phyloP scores from a whole-genome alignment of 2,888 invertebrate species.

The Pristionchus entomophagus region DNA sequence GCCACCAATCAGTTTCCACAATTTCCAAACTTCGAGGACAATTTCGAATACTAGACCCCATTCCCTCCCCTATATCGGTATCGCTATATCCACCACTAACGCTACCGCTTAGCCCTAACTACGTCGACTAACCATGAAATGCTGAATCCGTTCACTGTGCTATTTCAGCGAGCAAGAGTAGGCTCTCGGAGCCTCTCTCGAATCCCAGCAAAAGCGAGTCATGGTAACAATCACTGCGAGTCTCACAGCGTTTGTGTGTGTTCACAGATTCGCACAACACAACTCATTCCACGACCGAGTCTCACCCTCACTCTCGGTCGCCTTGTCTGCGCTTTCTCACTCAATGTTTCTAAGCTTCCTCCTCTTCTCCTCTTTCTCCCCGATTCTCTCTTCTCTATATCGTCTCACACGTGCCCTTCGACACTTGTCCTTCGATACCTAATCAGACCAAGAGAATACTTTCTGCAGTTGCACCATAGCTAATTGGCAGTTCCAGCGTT shows the following conservation, averaged over 20 bases:
- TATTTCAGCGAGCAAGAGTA: constrained; percentile 11
- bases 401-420: neutral
- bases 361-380: neutral
- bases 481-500: neutral
- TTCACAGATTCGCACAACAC: constrained; percentile 9
- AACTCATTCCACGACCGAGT: neutral
- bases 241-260: constrained; percentile 21
- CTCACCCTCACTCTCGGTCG: neutral
- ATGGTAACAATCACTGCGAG: constrained; percentile 32
- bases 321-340: constrained; percentile 23
- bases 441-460: neutral
- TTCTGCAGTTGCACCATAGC: constrained; percentile 5
- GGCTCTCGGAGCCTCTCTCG: neutral
- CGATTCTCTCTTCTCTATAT: constrained; percentile 12
- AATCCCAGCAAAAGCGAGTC: neutral
- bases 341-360: neutral
- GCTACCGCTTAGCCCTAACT: neutral
- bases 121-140: neutral
- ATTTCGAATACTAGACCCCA: neutral
- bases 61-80: neutral
- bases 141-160: neutral
- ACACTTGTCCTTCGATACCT: neutral
- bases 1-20: neutral
- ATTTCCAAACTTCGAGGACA: neutral
- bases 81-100: neutral